Base-by-base conservation (phyloP, 2,113 vertebrate genomes). In the Corythornis vintsioides region DNA sequence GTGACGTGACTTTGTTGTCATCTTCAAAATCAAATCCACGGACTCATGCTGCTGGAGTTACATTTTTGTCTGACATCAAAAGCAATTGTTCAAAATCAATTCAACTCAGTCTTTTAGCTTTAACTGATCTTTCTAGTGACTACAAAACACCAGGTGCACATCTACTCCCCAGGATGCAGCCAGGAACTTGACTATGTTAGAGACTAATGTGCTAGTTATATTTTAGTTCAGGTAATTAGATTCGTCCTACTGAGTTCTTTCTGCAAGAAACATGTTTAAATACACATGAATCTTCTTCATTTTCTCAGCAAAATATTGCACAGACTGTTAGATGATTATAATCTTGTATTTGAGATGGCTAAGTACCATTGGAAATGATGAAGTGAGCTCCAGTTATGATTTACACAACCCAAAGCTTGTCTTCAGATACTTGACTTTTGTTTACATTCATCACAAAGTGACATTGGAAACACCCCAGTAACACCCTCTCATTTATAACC, bases 1-100 rank as follows among this genome's bases (percentile, higher is more conserved):
- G 15, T 89, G 35, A 61, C 53, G 45, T 53, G 52, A 73, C 63
- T 83, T 79, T 16, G 20, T 48, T 65, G 42, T 60, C 57, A 31
- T 60, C 33, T 63, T 64, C 83, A 72, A 63, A 35, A 45, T 67
- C 22, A 72, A 82, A 90, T 88, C 59, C 63, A 72, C 43, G 35
- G 59, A 24, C 55, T 83, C 67, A 47, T 28, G n/a, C 53, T 86
- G 59, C 55, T 13, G 11, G 43, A 75, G 42, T 57, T 86, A 78
- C 22, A 48, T 50, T 83, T 95, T 31, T 73, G 84, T 74, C 35
- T 88, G 76, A 78, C 63, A 76, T 71, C 57, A 95, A 91, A 89
- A 55, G 53, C 56, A 80, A 67, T 53, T 59, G n/a, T 55, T 83
- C 67, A 76, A 73, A 89, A 91, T 72, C 40, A 60, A 55, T 40